Base-by-base conservation (phyloP, 2,888 invertebrate genomes). In the Melinopterus prodromus region DNA sequence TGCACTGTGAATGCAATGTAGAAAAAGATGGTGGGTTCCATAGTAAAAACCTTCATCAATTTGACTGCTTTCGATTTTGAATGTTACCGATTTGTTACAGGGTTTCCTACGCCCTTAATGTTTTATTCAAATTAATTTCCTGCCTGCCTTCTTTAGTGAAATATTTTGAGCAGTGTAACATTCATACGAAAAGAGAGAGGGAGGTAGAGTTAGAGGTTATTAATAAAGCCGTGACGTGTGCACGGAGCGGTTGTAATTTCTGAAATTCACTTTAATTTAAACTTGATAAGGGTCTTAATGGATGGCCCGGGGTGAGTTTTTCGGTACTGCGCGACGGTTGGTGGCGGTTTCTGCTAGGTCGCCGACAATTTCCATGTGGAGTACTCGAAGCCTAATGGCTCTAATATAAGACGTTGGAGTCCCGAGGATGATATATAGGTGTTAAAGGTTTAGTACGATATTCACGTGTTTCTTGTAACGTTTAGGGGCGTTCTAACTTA, bases 251-350 rank as follows among this genome's bases (percentile, higher is more conserved):
- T 77, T 77, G 72, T 79, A 79, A 79, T 79, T 79, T 77, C 37
- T 72, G 79, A 79, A 79, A 79, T 77, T 79, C 79, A 72, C 77
- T 77, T 71, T 77, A 79, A 79, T 79, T 79, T 79, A 79, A 79
- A 69, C 72, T 79, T 79, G 77, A 79, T 77, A 79, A 79, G 79
- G 76, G 79, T 77, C 77, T 76, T 77, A 79, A 79, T 79, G 77
- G 79, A 79, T 70, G 38, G 53, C 35, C 71, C 35, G 70, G 78
- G 74, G 37, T n/a, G 74, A 36, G 26, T 74, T 74, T 74, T 35
- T 74, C 35, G n/a, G 74, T 36, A 37, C 14, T 71, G 74, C 53
- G 53, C 53, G 53, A 53, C 53, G 7, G 53, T 53, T 53, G 53
- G 53, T 53, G 12, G 53, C 53, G 53, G 53, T 53, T 53, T 53